Percentiles rank a stretch among this genome's conserved stretches.
Conservation (phyloP, 2,888 invertebrate species). For the Mesoligia furuncula region DNA sequence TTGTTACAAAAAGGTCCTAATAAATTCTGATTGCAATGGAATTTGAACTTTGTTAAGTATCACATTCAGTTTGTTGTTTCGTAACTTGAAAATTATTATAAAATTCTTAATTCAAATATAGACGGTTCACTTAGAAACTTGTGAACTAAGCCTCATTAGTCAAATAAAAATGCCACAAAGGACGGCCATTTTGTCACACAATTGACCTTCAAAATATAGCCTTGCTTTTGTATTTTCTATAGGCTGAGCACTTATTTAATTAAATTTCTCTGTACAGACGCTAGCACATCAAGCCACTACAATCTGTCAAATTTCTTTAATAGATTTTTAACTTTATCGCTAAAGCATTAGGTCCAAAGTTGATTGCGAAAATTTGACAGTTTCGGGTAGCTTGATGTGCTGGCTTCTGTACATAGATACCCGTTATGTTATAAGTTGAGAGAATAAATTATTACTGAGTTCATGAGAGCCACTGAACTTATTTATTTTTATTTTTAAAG, state of each 20-base stretch:
- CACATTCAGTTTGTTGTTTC: neutral
- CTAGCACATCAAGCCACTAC: too few species aligned
- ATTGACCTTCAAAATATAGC: slow-evolving; percentile 34
- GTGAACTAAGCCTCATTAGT: slow-evolving; percentile 17
- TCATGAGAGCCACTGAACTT: neutral
- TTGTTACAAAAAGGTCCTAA: too few species aligned
- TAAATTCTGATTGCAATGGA: neutral
- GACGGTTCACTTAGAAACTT: slow-evolving; percentile 25
- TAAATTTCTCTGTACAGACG: too few species aligned
- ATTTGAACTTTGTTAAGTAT: neutral
- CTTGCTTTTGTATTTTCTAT: slow-evolving; percentile 21
- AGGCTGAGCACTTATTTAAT: slow-evolving; percentile 16
- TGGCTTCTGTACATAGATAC: neutral
- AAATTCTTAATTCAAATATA: neutral
- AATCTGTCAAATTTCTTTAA: too few species aligned
- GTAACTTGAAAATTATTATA: neutral
- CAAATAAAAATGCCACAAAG: slow-evolving; percentile 35
- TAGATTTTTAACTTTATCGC: too few species aligned
- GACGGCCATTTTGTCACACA: slow-evolving; percentile 22
- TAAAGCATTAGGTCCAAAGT: too few species aligned
- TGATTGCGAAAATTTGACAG: too few species aligned
- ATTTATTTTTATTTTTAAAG: too few species aligned
- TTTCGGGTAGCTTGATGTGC: too few species aligned
- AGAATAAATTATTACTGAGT: slow-evolving; percentile 15
- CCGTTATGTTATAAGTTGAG: neutral